Base-by-base conservation (phyloP, 1,140 invertebrate genomes). In the Drosophila miranda region DNA sequence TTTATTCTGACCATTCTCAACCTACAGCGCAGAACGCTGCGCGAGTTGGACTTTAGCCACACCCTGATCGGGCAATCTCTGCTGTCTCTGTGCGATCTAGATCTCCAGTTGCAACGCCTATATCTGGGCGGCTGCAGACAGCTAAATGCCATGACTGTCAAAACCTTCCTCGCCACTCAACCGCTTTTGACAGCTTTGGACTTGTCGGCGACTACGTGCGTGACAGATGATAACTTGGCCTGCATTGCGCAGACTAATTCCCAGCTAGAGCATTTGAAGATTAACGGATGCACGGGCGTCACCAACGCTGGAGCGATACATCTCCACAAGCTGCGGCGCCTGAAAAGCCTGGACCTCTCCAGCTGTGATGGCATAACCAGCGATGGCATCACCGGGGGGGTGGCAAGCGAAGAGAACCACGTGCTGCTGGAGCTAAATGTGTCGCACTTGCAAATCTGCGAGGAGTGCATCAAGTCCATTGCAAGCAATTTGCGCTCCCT, bases 41-140 rank as follows among this genome's bases (percentile, higher is more conserved):
- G 93, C 72, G 90, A 91, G 13, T 76, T 96, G 16, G 91, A 94
- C 64, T 93, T 96, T 66, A 94, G 94, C 50, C 92, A 93, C 54
- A 96, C 95, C 23, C 89, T 94, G 0, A 93, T 96, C 45, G 93
- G 94, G 48, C 89, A 91, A 34, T 92, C 94, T n/a, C 79, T 96
- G 30, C 2, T 74, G 48, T 87, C 91, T 2, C 75, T 95, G 14
- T 91, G 93, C 30, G 90, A 92, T 69, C 77, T 94, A 5, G 75
- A 62, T 51, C 73, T 86, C 14, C 69, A 92, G 61, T 76, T 96
- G 9, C 80, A 94, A 59, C 92, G 92, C 8, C 75, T 96, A 8
- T 90, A 92, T 82, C 78, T 95, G 23, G 89, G 92, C 61, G 91
- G 91, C 1, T 96, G 95, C 91, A 93, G 94, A 66, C 95, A 96